These are phyloP conservation scores for Thunnus thynnus DNA, from an alignment of 2,113 vertebrate species.

Conservation along the genomic window DNA sequence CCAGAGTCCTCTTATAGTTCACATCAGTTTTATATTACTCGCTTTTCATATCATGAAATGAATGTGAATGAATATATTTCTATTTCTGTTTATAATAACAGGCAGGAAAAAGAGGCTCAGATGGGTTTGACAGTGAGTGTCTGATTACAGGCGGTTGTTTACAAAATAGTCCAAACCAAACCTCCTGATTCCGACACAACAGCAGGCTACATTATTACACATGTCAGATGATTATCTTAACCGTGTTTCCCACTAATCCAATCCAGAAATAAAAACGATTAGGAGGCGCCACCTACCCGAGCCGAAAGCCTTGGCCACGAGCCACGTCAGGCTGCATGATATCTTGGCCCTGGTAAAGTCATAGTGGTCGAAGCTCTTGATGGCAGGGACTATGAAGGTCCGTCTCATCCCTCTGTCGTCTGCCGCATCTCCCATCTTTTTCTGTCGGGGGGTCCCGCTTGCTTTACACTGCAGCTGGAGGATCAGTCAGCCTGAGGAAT, in stretches of 20 bases:
- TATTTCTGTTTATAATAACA: background rate
- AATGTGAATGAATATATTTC: too few relatives aligned
- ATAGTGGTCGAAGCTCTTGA: constrained; percentile 97
- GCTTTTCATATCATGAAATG: too few relatives aligned
- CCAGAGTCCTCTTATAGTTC: background rate
- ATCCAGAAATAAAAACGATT: background rate
- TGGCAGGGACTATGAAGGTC: constrained; percentile 96
- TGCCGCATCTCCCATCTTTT: constrained; percentile 91
- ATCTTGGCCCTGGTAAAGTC: constrained; percentile 96
- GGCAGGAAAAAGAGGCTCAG: background rate
- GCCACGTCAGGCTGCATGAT: constrained; percentile 96
- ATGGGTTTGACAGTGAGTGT: constrained; percentile 7
- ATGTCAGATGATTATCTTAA: constrained; percentile 17
- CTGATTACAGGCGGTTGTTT: constrained; percentile 45
- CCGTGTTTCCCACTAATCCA: constrained; percentile 17
- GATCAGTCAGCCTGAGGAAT: constrained; percentile 69
- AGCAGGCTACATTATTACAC: constrained; percentile 19
- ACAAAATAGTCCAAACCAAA: constrained; percentile 24
- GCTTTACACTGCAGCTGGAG: constrained; percentile 45
- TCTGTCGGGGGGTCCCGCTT: constrained; percentile 12
- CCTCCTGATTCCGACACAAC: background rate
- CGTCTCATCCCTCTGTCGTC: constrained; percentile 86
- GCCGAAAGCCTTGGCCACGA: constrained; percentile 98
- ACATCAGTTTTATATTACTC: background rate
- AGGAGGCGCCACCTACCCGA: constrained; percentile 90